Conservation (phyloP, 1,140 invertebrate species). For the Drosophila triauraria region DNA sequence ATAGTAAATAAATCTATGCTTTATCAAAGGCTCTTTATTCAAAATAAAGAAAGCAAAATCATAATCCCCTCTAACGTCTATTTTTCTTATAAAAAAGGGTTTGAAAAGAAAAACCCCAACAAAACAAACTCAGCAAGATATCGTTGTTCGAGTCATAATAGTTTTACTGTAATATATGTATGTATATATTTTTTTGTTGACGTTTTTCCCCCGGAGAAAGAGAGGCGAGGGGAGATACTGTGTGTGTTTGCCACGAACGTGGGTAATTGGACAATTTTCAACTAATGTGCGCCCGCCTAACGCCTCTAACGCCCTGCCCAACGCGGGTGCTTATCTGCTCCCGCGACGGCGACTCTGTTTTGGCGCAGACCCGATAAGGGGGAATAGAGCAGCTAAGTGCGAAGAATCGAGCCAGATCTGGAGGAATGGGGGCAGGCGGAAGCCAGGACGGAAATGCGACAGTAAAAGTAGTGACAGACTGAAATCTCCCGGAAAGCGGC, state of each 20-base stretch:
- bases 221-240: conserved; percentile 8
- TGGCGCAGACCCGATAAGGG: conserved; percentile 54
- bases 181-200: not conserved
- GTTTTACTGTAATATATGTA: conserved; percentile 1
- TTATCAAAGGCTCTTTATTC: not conserved
- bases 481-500: conserved; percentile 12
- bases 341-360: conserved; percentile 24
- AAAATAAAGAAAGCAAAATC: not conserved
- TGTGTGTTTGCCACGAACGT: conserved; percentile 34
- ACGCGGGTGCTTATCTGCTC: conserved; percentile 24
- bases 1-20: not conserved
- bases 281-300: conserved; percentile 30
- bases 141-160: not conserved
- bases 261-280: conserved; percentile 45
- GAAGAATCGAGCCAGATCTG: conserved; percentile 9
- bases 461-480: conserved; percentile 13
- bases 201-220: conserved; percentile 5
- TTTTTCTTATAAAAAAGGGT: not conserved
- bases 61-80: not conserved
- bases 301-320: conserved; percentile 1
- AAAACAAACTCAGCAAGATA: not conserved
- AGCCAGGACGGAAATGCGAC: conserved; percentile 62
- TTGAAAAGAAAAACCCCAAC: not conserved
- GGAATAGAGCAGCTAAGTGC: conserved; percentile 2
- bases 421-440: conserved; percentile 45